Evolutionary conservation across 2,888 invertebrate genomes (phyloP).

Genomic region (Corbicula japonica): DNA sequence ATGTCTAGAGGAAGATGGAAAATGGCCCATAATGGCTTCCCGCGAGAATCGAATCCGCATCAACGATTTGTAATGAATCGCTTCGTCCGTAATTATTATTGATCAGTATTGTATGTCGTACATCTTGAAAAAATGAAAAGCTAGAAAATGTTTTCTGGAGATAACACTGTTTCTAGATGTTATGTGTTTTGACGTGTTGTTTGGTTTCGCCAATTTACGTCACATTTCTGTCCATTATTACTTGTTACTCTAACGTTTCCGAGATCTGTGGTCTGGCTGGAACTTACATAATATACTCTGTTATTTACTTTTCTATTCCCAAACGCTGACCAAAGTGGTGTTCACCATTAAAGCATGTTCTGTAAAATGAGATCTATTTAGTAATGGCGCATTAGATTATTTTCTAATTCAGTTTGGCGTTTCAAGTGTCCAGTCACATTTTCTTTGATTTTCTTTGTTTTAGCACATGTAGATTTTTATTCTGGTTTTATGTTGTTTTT

Average conservation of each 20-base stretch:
- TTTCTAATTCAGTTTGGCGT: too few relatives aligned
- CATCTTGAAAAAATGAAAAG: constrained; percentile 39
- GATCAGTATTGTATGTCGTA: constrained; percentile 49
- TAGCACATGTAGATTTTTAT: too few relatives aligned
- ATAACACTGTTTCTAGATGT: constrained; percentile 21
- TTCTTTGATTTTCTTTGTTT: too few relatives aligned
- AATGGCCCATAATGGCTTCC: constrained; percentile 62
- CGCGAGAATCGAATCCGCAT: constrained; percentile 56
- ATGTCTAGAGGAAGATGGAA: constrained; percentile 42
- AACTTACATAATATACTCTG: too few relatives aligned
- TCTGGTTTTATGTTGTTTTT: too few relatives aligned
- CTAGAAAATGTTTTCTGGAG: constrained; percentile 25
- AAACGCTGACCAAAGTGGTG: too few relatives aligned
- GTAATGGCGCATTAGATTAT: too few relatives aligned
- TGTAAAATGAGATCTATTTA: too few relatives aligned
- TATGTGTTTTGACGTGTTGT: constrained; percentile 31
- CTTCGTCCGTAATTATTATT: constrained; percentile 61
- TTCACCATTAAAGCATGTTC: too few relatives aligned
- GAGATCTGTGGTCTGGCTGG: too few relatives aligned
- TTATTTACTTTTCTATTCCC: too few relatives aligned
- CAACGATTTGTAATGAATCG: constrained; percentile 71
- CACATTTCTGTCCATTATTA: constrained; percentile 32
- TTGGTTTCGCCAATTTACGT: constrained; percentile 38
- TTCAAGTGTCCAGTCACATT: too few relatives aligned
- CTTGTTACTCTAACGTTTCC: constrained; percentile 24